Evolutionary conservation across 2,797 vertebrate species (phyloP).

Genomic region (Loriculus beryllinus): DNA sequence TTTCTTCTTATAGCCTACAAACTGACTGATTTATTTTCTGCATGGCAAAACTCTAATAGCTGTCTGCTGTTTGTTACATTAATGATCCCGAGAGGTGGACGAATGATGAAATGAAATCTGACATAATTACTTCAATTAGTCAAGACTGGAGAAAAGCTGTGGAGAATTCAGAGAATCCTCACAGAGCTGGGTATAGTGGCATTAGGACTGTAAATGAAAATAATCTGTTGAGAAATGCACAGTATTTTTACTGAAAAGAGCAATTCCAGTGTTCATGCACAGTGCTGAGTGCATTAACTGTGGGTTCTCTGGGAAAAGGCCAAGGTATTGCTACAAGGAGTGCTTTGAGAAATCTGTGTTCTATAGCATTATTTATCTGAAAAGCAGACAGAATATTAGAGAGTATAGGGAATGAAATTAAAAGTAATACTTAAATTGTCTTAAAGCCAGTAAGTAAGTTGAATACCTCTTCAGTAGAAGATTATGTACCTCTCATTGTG

Average conservation of each 20-base stretch:
- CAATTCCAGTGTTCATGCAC: neutral
- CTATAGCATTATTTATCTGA: neutral
- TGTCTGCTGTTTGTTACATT: neutral
- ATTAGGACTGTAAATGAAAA: neutral
- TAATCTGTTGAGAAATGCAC: neutral
- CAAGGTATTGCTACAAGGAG: neutral
- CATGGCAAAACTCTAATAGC: neutral
- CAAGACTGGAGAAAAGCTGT: neutral
- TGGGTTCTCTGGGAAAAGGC: neutral
- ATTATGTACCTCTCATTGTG: neutral
- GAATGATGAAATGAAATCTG: slow-evolving; percentile 23
- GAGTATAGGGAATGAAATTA: neutral
- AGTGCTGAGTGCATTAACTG: neutral
- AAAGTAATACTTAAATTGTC: neutral
- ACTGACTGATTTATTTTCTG: slow-evolving; percentile 9
- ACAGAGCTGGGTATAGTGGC: neutral
- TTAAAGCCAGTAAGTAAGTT: neutral
- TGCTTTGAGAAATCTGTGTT: neutral
- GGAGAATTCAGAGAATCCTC: neutral
- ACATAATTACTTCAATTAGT: slow-evolving; percentile 39
- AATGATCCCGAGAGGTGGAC: neutral
- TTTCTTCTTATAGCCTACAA: slow-evolving; percentile 16
- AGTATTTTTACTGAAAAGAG: neutral
- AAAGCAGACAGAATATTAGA: neutral
- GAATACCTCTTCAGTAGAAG: neutral